These are phyloP conservation scores for Plutella xylostella DNA, from an alignment of 2,888 invertebrate genomes.

Conservation along the genomic window DNA sequence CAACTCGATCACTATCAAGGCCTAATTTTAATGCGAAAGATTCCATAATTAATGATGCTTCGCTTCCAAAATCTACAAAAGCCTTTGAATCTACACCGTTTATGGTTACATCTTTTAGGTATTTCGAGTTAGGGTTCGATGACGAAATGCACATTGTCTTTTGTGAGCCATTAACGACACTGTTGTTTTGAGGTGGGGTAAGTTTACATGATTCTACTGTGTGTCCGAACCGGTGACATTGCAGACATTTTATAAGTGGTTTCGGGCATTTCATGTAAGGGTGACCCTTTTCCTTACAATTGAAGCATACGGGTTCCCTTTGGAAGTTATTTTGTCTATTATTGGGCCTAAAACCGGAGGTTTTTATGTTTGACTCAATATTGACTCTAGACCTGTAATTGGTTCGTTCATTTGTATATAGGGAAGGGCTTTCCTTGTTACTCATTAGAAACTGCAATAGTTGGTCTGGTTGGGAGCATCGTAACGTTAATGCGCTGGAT, in stretches of 20 bases:
- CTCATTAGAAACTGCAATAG: conserved; percentile 11
- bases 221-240: not conserved
- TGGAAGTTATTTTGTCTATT: too few relatives aligned
- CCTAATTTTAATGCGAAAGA: too few relatives aligned
- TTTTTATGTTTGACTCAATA: conserved; percentile 6
- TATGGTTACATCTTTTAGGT: not conserved
- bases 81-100: too few relatives aligned
- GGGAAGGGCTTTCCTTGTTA: conserved; percentile 3
- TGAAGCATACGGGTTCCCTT: not conserved
- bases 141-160: too few relatives aligned
- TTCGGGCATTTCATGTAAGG: not conserved
- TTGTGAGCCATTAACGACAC: too few relatives aligned
- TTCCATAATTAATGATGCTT: too few relatives aligned
- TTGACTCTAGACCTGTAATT: not conserved
- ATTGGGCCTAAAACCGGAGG: not conserved
- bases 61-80: too few relatives aligned
- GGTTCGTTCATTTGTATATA: not conserved
- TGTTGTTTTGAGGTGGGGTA: not conserved
- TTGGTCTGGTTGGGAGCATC: conserved; percentile 8
- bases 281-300: not conserved
- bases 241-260: not conserved
- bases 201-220: not conserved
- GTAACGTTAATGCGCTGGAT: conserved; percentile 13
- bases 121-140: not conserved
- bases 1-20: not conserved